phyloP scores from a whole-genome alignment of 2,113 vertebrate genomes.

The Syngnathoides biaculeatus region DNA sequence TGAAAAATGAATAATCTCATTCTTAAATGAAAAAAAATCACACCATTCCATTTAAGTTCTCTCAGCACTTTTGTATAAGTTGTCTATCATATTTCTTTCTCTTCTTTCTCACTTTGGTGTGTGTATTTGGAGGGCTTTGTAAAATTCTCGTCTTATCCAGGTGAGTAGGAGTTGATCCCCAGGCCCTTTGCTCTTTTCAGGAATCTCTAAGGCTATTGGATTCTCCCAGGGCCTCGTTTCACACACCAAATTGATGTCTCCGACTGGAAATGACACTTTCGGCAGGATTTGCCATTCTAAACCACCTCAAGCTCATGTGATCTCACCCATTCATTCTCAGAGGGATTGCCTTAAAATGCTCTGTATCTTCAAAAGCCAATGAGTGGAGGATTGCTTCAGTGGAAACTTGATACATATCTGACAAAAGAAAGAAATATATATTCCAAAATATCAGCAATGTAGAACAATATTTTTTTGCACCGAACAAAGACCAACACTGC shows the following conservation, averaged over 20 bases:
- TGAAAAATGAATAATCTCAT: background rate
- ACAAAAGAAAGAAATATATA: constrained; percentile 37
- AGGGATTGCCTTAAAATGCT: constrained; percentile 70
- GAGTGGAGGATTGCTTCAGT: constrained; percentile 57
- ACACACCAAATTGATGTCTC: constrained; percentile 76
- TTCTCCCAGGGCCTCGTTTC: constrained; percentile 67
- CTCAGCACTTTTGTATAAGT: constrained; percentile 26
- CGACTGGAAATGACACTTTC: constrained; percentile 75
- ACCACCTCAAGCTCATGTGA: constrained; percentile 76
- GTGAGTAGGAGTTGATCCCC: constrained; percentile 66
- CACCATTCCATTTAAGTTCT: constrained; percentile 10
- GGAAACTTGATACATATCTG: constrained; percentile 60
- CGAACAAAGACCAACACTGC: constrained; percentile 55
- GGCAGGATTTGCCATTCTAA: constrained; percentile 79
- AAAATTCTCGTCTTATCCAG: constrained; percentile 66
- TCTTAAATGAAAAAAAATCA: background rate
- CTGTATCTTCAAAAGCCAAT: constrained; percentile 68
- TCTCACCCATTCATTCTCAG: constrained; percentile 70
- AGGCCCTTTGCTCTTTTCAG: constrained; percentile 70
- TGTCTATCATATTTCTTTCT: constrained; percentile 28
- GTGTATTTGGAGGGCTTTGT: constrained; percentile 54
- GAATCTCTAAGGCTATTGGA: constrained; percentile 69
- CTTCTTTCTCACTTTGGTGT: constrained; percentile 34
- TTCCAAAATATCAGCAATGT: constrained; percentile 63
- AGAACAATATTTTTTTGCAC: constrained; percentile 44